Evolutionary conservation across 2,113 vertebrate genomes (phyloP).

Genomic region (Campylorhamphus procurvoides): DNA sequence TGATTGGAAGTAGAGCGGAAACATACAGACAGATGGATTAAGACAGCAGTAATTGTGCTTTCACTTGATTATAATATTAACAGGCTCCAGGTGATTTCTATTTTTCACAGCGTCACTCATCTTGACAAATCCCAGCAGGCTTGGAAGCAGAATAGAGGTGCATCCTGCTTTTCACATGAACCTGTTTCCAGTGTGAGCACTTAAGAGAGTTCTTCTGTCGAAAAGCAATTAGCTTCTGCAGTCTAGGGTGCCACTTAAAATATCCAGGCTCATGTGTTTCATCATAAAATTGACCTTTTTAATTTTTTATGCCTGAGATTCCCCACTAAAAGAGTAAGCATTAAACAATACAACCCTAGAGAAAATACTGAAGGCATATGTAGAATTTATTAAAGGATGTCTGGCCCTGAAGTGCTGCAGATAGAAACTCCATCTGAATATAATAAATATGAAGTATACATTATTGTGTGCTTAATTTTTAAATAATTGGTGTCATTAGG

Average conservation of each 20-base stretch:
- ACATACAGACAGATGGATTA: conserved; percentile 60
- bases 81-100: conserved; percentile 64
- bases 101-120: conserved; percentile 55
- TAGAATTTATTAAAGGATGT: conserved; percentile 52
- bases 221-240: conserved; percentile 78
- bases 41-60: conserved; percentile 49
- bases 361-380: conserved; percentile 58
- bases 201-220: conserved; percentile 62
- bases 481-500: conserved; percentile 76
- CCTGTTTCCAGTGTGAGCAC: conserved; percentile 45
- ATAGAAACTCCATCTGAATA: conserved; percentile 50
- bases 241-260: conserved; percentile 75
- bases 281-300: conserved; percentile 80
- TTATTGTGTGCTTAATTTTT: conserved; percentile 73
- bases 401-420: conserved; percentile 35
- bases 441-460: conserved; percentile 58
- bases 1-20: conserved; percentile 38
- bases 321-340: conserved; percentile 60
- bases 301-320: conserved; percentile 77
- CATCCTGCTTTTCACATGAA: conserved; percentile 41
- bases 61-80: conserved; percentile 68
- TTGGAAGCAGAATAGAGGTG: conserved; percentile 34
- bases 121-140: conserved; percentile 57
- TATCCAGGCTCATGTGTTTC: conserved; percentile 68
- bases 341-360: conserved; percentile 60